These are phyloP conservation scores for Xenopus laevis DNA, from an alignment of 2,113 vertebrate genomes.

Conservation along the genomic window DNA sequence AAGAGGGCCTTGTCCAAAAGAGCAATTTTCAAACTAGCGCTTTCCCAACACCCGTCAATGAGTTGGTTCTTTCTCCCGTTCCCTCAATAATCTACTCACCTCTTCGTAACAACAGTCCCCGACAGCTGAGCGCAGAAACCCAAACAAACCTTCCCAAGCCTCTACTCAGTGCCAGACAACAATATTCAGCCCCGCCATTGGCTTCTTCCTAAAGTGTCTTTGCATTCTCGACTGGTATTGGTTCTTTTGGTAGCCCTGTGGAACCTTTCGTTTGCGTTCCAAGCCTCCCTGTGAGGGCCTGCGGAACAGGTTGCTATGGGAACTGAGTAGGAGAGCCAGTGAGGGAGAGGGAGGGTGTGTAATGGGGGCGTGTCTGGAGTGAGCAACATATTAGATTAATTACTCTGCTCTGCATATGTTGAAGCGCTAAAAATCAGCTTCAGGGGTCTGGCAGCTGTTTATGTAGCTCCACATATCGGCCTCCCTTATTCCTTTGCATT, in stretches of 20 bases:
- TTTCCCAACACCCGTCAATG: no score
- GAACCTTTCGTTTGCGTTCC: background rate
- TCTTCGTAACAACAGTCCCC: constrained; percentile 36
- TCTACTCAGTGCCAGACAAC: constrained; percentile 57
- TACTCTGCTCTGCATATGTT: no score
- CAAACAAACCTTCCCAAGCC: constrained; percentile 64
- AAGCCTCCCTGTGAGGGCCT: constrained; percentile 4
- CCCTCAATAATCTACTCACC: constrained; percentile 31
- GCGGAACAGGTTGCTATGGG: background rate
- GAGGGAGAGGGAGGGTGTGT: no score
- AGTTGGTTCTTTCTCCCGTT: no score
- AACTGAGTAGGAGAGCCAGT: background rate
- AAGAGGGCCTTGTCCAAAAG: no score
- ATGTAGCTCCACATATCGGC: no score
- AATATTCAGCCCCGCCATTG: constrained; percentile 61
- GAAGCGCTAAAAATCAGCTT: no score
- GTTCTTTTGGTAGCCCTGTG: background rate
- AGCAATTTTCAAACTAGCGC: no score
- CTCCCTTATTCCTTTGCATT: no score
- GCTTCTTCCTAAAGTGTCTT: constrained; percentile 40
- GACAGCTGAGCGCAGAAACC: constrained; percentile 52
- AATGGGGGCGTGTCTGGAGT: no score
- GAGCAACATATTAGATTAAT: no score
- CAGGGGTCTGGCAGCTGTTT: no score
- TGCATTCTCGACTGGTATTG: constrained; percentile 51